These are phyloP conservation scores for Setophaga coronata DNA, from an alignment of 2,113 vertebrate species.

Conservation along the genomic window DNA sequence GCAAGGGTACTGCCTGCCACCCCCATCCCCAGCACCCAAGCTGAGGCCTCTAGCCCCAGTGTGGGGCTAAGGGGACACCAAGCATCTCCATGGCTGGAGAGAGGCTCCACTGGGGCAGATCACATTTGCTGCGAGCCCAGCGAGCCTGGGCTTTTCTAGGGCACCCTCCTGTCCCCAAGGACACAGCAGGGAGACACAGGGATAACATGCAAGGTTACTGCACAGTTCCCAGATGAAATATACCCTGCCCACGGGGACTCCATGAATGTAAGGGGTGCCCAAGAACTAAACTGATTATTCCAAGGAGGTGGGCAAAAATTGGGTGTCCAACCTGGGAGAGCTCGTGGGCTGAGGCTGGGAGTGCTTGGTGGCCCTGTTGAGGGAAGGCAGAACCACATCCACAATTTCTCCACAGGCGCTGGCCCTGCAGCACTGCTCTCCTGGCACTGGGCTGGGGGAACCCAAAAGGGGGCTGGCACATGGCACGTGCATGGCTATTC, in stretches of 20 bases:
- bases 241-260: fast-evolving
- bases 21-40: fast-evolving
- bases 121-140: fast-evolving
- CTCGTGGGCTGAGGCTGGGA: fast-evolving
- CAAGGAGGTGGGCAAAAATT: not conserved
- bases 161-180: not conserved
- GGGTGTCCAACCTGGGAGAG: not conserved
- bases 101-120: fast-evolving
- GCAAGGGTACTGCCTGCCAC: not conserved
- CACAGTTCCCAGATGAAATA: not conserved
- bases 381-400: not conserved
- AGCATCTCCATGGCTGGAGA: not conserved
- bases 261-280: not conserved
- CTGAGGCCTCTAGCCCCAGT: not conserved
- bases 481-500: fast-evolving
- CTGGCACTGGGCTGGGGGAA: not conserved
- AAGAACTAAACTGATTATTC: not conserved
- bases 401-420: not conserved
- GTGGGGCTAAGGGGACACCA: not conserved
- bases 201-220: not conserved
- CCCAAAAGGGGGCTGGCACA: fast-evolving
- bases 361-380: fast-evolving
- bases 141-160: not conserved
- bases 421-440: not conserved
- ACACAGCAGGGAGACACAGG: not conserved